Conservation (phyloP, 2,888 invertebrate species). For the Zeuzera pyrina region DNA sequence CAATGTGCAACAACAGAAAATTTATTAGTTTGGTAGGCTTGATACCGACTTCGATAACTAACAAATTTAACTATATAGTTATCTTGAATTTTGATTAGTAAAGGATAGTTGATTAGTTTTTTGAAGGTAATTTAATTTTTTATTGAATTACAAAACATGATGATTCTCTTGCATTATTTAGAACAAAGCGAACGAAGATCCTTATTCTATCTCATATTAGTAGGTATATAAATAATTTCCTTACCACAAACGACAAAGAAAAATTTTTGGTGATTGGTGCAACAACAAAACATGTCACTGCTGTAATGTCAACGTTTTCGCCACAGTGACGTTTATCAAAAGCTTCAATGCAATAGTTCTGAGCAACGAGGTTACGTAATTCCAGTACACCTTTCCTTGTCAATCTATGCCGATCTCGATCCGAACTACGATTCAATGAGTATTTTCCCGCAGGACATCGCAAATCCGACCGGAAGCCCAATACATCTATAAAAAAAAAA, state of each 20-base stretch:
- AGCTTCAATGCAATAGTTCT: conserved; percentile 54
- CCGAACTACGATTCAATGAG: conserved; percentile 34
- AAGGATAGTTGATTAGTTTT: too few species aligned
- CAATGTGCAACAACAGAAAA: too few species aligned
- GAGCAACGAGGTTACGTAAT: conserved; percentile 14
- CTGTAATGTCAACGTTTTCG: conserved; percentile 29
- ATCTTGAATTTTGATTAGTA: too few species aligned
- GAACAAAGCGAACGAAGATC: too few species aligned
- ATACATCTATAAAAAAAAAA: conserved; percentile 31
- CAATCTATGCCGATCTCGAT: conserved; percentile 33
- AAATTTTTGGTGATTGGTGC: conserved; percentile 34
- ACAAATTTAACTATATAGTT: too few species aligned
- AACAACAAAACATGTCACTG: conserved; percentile 45
- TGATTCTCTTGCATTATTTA: too few species aligned
- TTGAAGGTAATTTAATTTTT: too few species aligned
- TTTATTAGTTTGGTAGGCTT: too few species aligned
- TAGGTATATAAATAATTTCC: too few species aligned
- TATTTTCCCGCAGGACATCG: conserved; percentile 35
- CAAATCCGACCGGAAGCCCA: conserved; percentile 39
- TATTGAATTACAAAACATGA: too few species aligned
- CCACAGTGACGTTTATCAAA: conserved; percentile 30
- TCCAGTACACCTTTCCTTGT: conserved; percentile 31
- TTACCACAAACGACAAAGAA: conserved; percentile 50
- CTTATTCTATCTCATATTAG: too few species aligned
- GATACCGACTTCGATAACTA: too few species aligned